Percentiles rank a stretch among this genome's conserved stretches.
Conservation (phyloP, 2,113 vertebrate species). For the Platysteira castanea region DNA sequence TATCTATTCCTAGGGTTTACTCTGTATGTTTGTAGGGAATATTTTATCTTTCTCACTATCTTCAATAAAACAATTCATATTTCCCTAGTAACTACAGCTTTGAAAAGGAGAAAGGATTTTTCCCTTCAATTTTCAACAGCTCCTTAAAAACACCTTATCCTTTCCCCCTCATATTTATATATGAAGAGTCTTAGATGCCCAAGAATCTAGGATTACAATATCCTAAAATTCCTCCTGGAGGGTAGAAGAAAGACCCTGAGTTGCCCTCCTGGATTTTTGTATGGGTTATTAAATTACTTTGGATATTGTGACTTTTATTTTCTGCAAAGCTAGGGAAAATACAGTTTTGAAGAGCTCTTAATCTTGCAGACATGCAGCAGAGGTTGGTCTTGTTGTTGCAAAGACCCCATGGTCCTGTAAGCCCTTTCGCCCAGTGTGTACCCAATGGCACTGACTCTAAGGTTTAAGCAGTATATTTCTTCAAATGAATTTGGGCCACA, state of each 20-base stretch:
- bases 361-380: background rate
- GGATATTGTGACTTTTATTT: background rate
- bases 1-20: background rate
- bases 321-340: background rate
- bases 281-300: background rate
- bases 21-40: background rate
- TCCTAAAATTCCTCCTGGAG: background rate
- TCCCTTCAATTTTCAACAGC: background rate
- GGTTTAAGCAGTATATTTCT: background rate
- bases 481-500: background rate
- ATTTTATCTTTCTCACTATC: background rate
- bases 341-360: background rate
- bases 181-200: background rate
- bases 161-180: background rate
- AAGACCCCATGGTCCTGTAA: background rate
- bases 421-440: background rate
- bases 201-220: background rate
- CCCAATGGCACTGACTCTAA: background rate
- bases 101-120: background rate
- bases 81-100: background rate
- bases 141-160: background rate
- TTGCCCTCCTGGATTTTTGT: background rate
- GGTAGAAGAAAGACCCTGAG: background rate
- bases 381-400: background rate
- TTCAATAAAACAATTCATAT: background rate